Evolutionary conservation across 2,888 invertebrate genomes (phyloP), one percentile per base, ranked within the genome.

Genomic region (Cheilosia variabilis): DNA sequence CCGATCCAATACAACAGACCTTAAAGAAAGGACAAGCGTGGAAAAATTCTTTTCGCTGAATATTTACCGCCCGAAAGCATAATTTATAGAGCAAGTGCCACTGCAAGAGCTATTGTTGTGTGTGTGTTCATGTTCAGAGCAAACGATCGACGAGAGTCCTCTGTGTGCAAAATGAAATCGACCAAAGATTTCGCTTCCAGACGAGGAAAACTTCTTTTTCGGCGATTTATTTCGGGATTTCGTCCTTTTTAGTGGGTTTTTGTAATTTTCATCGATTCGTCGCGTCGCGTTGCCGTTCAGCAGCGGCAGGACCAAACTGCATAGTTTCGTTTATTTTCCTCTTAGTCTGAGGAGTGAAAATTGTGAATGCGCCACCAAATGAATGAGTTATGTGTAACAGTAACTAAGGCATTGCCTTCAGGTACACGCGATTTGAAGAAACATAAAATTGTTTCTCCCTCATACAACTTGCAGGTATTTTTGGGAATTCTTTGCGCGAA

Each of bases 51-150:
- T 77, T 72, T 81, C 57, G 55, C 72, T 76, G 86, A 86, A 86
- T 86, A 86, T 81, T 86, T 86, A 86, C 86, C 76, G 76, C 72
- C 71, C 37, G 66, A 76, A 86, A 66, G 76, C 71, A 76, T 86
- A 86, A 86, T 77, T 86, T 86, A 86, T 81, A 76, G 86, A 81
- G 65, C 76, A 71, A 76, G 71, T 63, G 60, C 63, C 79, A 80
- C 75, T 84, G 37, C 13, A 76, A 71, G 71, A 69, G 71, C 50
- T 69, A 71, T 52, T 57, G 58, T 47, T 68, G 17, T 66, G 24
- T 68, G 17, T 66, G 24, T 66, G 43, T 60, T 47, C 34, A 15
- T 34, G 47, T 47, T 19, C 19, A 43, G 43, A 60, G 22, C 9
- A 63, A 50, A 17, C 34, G 22, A 45, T 62, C 43, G 82, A 60